Conservation (phyloP, 2,797 vertebrate genomes). For the Danio kyathit region DNA sequence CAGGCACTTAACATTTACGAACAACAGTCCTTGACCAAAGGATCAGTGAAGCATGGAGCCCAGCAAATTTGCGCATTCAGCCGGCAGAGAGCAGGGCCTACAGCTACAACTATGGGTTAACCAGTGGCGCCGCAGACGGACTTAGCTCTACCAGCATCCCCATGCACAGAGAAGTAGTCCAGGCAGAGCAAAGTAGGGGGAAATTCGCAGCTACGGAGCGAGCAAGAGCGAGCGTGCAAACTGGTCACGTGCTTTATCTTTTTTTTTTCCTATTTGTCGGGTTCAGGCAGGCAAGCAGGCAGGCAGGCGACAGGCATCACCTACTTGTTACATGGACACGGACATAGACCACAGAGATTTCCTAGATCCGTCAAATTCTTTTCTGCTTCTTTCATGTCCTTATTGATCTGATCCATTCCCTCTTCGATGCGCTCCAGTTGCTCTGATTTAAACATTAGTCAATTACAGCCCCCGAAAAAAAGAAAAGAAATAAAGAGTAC, state of each 20-base stretch:
- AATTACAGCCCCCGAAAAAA: slow-evolving; percentile 66
- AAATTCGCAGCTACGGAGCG: slow-evolving; percentile 69
- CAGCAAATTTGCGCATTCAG: slow-evolving; percentile 71
- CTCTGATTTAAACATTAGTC: slow-evolving; percentile 84
- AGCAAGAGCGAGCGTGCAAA: slow-evolving; percentile 61
- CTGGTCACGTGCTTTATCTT: slow-evolving; percentile 13
- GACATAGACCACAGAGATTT: slow-evolving; percentile 99
- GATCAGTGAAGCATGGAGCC: slow-evolving; percentile 82
- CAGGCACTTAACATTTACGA: slow-evolving; percentile 49
- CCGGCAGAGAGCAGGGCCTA: slow-evolving; percentile 39
- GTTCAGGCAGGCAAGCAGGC: slow-evolving; percentile 66
- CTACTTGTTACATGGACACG: slow-evolving; percentile 99
- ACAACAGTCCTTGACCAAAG: slow-evolving; percentile 34
- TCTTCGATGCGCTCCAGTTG: slow-evolving; percentile 99
- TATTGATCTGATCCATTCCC: slow-evolving; percentile 99
- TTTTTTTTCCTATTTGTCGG: slow-evolving; percentile 20
- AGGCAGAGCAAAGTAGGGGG: slow-evolving; percentile 6
- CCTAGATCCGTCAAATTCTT: slow-evolving; percentile 99
- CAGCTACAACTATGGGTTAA: slow-evolving; percentile 82
- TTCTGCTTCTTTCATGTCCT: slow-evolving; percentile 99
- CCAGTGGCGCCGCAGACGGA: slow-evolving; percentile 78
- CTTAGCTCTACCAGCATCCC: slow-evolving; percentile 81
- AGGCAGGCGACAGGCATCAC: slow-evolving; percentile 86
- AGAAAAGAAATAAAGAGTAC: slow-evolving; percentile 29
- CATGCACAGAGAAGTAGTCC: slow-evolving; percentile 74